phyloP scores from a whole-genome alignment of 2,797 vertebrate species.

The Oreochromis mossambicus region DNA sequence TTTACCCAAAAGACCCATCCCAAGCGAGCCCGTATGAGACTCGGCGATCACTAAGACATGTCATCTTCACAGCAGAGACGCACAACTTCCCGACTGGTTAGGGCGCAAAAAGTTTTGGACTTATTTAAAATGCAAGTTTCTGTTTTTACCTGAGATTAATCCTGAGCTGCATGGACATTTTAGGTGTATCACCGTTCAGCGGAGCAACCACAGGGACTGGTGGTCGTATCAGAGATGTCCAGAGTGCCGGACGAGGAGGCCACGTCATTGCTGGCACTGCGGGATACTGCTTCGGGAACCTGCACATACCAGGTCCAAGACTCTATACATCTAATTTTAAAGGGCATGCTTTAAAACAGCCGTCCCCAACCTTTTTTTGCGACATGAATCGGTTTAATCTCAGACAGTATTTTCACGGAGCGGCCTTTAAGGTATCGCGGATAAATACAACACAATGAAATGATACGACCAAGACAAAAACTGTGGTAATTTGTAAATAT shows the following conservation, averaged over 20 bases:
- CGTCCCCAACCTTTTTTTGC: background rate
- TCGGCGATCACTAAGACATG: constrained; percentile 74
- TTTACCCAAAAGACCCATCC: constrained; percentile 80
- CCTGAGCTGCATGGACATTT: background rate
- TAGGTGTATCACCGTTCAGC: constrained; percentile 90
- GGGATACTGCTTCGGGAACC: constrained; percentile 92
- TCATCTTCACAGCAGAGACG: constrained; percentile 93
- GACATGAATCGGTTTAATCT: accelerated
- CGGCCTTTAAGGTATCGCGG: background rate
- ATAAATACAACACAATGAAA: accelerated
- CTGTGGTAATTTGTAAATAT: accelerated
- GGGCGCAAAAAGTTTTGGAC: background rate
- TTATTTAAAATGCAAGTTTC: background rate
- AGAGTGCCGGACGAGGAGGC: constrained; percentile 87
- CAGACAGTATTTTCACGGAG: background rate
- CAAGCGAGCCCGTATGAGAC: constrained; percentile 76
- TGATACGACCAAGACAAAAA: accelerated
- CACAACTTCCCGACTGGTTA: constrained; percentile 95
- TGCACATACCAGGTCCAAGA: constrained; percentile 84
- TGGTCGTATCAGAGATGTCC: constrained; percentile 89
- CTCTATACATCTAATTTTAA: background rate
- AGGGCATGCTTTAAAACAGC: background rate
- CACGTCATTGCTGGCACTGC: constrained; percentile 90
- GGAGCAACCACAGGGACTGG: constrained; percentile 90
- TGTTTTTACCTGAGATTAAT: background rate